Base-by-base conservation (phyloP, 1,140 invertebrate genomes). In the Drosophila elegans region DNA sequence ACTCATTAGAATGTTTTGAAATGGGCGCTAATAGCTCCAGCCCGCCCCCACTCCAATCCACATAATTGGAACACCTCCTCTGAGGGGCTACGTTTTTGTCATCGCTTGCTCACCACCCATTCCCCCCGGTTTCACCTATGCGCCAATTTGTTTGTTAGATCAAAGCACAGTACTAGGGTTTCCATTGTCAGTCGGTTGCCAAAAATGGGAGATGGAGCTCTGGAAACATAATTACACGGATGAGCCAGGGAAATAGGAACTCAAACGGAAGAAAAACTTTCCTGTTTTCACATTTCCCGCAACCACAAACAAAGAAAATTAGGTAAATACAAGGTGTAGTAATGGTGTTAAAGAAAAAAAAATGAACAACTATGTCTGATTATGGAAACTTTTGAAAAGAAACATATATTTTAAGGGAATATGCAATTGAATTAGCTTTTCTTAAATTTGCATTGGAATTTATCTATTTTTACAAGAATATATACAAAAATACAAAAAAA, bases 101-200 rank as follows among this genome's bases (percentile, higher is more conserved):
- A 69, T 62, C 66, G 49, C 61, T 67, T 46, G 52, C 41, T 34
- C 39, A 5, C 38, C 12, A 38, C 45, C 32, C 36, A 21, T 21
- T 16, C 6, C 41, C 36, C 6, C 41, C 48, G 53, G 53, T 55
- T 53, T 51, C 54, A 62, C 67, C 66, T 74, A 59, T 49, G 57
- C 52, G 27, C 42, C 76, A 84, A 80, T 80, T 85, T 77, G 62
- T 61, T 77, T 80, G 53, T 32, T 62, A 90, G 86, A 90, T 90
- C 85, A 90, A 90, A 90, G 85, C 78, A 74, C 72, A 53, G 56
- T 79, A 45, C 81, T 90, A 90, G 60, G 85, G 86, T 82, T 90
- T 90, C 86, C 78, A 78, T 85, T 90, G 75, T 84, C 78, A 78
- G 56, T 69, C 60, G 25, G 39, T 9, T 36, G 16, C 16, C 16